These are phyloP conservation scores for Silvanus unidentatus DNA, from an alignment of 2,888 invertebrate species.

Conservation along the genomic window DNA sequence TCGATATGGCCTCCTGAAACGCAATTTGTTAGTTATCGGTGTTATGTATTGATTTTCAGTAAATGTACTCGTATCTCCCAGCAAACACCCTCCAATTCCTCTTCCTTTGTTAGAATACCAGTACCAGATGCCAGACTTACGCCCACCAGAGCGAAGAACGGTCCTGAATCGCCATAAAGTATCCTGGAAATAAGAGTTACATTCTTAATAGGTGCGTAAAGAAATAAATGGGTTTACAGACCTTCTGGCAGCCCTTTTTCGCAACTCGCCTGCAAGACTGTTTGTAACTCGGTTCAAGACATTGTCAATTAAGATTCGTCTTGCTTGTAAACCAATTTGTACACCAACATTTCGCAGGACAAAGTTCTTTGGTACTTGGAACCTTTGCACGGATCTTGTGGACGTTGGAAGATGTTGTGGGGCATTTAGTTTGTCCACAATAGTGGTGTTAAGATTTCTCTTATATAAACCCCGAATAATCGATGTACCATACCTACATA, in stretches of 20 bases:
- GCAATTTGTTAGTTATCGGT: conserved; percentile 12
- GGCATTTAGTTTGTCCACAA: conserved; percentile 41
- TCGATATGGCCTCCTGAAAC: conserved; percentile 54
- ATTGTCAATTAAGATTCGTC: conserved; percentile 63
- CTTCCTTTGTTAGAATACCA: conserved; percentile 68
- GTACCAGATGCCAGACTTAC: conserved; percentile 67
- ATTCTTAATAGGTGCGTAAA: neutral
- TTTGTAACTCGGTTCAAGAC: conserved; percentile 64
- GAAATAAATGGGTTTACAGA: conserved; percentile 19
- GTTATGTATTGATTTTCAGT: conserved; percentile 2
- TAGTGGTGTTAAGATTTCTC: conserved; percentile 49
- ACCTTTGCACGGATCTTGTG: conserved; percentile 22
- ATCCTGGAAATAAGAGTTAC: conserved; percentile 41
- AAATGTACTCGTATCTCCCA: conserved; percentile 64
- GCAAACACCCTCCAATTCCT: conserved; percentile 71
- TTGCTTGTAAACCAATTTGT: conserved; percentile 57
- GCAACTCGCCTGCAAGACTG: conserved; percentile 57
- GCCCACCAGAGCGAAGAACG: conserved; percentile 69
- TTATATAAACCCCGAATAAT: conserved; percentile 50
- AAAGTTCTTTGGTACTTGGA: conserved; percentile 31
- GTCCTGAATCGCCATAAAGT: conserved; percentile 63
- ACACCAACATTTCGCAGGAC: conserved; percentile 47
- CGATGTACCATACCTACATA: conserved; percentile 57
- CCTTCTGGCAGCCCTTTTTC: conserved; percentile 58
- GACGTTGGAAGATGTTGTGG: conserved; percentile 20